These are phyloP conservation scores for Crocallis elinguaria DNA, from an alignment of 2,888 invertebrate species.

Conservation along the genomic window DNA sequence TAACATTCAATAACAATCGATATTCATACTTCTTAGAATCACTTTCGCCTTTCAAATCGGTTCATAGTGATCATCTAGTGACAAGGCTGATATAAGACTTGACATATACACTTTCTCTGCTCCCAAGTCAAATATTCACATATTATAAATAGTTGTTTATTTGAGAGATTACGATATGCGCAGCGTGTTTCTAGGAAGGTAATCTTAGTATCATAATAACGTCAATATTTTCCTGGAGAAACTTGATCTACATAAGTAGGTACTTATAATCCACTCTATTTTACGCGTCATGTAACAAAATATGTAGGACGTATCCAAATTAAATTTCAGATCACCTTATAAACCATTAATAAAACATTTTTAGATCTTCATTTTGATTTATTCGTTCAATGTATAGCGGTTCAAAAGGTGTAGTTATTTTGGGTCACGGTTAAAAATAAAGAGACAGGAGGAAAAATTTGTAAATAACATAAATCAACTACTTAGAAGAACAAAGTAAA, in stretches of 20 bases:
- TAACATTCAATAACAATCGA: slow-evolving; percentile 5
- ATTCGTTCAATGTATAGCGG: background rate
- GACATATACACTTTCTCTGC: slow-evolving; percentile 35
- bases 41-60: slow-evolving; percentile 34
- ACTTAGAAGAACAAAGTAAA: slow-evolving; percentile 38
- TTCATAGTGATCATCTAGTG: slow-evolving; percentile 19
- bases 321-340: too few relatives aligned
- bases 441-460: slow-evolving; percentile 27
- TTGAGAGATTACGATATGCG: background rate
- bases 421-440: slow-evolving; percentile 1
- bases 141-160: slow-evolving; percentile 1
- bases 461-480: slow-evolving; percentile 35
- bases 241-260: too few relatives aligned
- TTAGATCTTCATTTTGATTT: slow-evolving; percentile 4
- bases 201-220: background rate
- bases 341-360: too few relatives aligned
- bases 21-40: slow-evolving; percentile 32
- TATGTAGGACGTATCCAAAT: background rate
- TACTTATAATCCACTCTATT: too few relatives aligned
- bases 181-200: slow-evolving; percentile 6
- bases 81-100: slow-evolving; percentile 17
- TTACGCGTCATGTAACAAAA: background rate
- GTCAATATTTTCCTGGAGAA: slow-evolving; percentile 6
- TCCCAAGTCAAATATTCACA: slow-evolving; percentile 13
- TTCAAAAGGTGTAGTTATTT: too few relatives aligned